These are phyloP conservation scores for Rhinopomastus cyanomelas DNA, from an alignment of 2,113 vertebrate species.

Conservation along the genomic window DNA sequence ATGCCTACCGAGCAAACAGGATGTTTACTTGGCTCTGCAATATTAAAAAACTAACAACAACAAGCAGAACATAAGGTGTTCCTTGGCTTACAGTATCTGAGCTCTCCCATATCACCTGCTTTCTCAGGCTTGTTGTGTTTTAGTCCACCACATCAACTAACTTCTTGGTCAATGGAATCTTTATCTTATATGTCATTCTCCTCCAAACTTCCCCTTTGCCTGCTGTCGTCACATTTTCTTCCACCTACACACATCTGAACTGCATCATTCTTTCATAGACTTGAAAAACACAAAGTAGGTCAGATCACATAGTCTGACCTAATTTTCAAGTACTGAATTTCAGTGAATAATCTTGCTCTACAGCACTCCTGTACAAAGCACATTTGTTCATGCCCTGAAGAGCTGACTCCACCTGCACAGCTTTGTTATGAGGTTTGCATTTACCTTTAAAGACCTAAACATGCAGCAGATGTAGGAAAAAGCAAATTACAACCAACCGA, in stretches of 20 bases:
- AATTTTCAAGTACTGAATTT: constrained; percentile 16
- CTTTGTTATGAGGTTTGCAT: background rate
- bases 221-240: constrained; percentile 26
- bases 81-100: background rate
- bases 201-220: background rate
- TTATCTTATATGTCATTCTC: constrained; percentile 11
- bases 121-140: background rate
- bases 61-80: background rate
- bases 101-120: background rate
- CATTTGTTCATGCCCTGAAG: background rate
- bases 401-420: background rate
- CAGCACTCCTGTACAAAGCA: background rate
- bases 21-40: background rate
- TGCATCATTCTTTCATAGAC: background rate
- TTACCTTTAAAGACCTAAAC: background rate
- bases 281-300: background rate
- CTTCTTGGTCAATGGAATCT: background rate
- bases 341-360: background rate
- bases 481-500: background rate
- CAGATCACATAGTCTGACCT: background rate
- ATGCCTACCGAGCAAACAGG: background rate
- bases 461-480: background rate
- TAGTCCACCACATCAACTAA: background rate
- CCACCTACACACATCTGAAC: background rate
- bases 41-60: background rate